Evolutionary conservation across 2,797 vertebrate genomes (phyloP).

Genomic region (Etheostoma nigrum): DNA sequence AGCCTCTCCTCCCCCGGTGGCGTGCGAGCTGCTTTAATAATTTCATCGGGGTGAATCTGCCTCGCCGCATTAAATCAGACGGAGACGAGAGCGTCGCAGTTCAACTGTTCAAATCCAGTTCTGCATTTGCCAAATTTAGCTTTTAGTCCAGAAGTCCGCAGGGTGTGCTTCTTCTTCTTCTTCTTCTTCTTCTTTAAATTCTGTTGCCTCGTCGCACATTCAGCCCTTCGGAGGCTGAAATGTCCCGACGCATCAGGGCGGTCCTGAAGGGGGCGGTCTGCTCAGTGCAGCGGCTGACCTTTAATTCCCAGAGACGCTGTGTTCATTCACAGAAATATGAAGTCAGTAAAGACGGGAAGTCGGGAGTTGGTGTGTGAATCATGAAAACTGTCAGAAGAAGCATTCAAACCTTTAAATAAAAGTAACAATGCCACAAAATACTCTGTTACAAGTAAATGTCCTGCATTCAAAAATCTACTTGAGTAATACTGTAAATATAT

Average conservation of each 20-base stretch:
- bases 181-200: too few relatives aligned
- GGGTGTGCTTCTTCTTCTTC: neutral
- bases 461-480: too few relatives aligned
- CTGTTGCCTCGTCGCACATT: neutral
- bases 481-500: too few relatives aligned
- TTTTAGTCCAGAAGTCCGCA: conserved; percentile 16
- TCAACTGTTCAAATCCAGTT: conserved; percentile 26
- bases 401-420: too few relatives aligned
- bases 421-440: too few relatives aligned
- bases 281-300: neutral
- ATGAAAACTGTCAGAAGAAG: too few relatives aligned
- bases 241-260: conserved; percentile 36
- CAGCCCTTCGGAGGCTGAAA: conserved; percentile 17
- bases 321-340: neutral
- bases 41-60: conserved; percentile 49
- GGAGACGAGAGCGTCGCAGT: conserved; percentile 27
- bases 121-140: conserved; percentile 59
- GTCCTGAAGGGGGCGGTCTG: neutral
- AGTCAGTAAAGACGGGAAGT: neutral
- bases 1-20: neutral
- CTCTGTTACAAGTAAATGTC: too few relatives aligned
- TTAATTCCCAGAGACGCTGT: neutral
- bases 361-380: too few relatives aligned
- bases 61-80: conserved; percentile 57
- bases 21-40: conserved; percentile 46